These are phyloP conservation scores for Lemur catta DNA, from an alignment of 2,797 vertebrate genomes.

Conservation along the genomic window DNA sequence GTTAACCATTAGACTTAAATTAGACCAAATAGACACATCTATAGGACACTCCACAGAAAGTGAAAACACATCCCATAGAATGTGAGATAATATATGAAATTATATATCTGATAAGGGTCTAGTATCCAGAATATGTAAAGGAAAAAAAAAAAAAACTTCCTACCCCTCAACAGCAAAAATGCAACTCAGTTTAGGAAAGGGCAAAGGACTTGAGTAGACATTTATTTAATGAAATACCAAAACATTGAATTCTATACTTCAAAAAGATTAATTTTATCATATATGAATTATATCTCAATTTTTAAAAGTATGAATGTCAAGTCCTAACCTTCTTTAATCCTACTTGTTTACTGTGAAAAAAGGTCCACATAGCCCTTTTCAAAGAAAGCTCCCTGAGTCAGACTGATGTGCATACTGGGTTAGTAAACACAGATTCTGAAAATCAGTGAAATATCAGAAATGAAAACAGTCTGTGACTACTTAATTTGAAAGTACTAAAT, in stretches of 20 bases:
- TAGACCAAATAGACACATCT: background rate
- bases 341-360: background rate
- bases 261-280: background rate
- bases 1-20: background rate
- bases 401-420: background rate
- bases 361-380: background rate
- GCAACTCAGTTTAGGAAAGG: background rate
- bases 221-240: background rate
- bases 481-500: background rate
- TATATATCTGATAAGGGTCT: background rate
- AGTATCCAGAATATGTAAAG: background rate
- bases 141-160: too few relatives aligned
- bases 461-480: background rate
- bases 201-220: too few relatives aligned
- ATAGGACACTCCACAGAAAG: background rate
- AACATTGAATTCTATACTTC: background rate
- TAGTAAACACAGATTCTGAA: background rate
- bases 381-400: background rate
- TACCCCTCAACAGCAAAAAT: background rate
- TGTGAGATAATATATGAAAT: too few relatives aligned
- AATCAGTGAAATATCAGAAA: background rate
- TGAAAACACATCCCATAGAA: background rate
- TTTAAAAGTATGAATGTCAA: background rate
- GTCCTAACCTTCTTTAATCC: background rate
- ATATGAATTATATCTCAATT: background rate